Evolutionary conservation across 2,113 vertebrate genomes (phyloP).

Genomic region (Melanotaenia duboulayi): DNA sequence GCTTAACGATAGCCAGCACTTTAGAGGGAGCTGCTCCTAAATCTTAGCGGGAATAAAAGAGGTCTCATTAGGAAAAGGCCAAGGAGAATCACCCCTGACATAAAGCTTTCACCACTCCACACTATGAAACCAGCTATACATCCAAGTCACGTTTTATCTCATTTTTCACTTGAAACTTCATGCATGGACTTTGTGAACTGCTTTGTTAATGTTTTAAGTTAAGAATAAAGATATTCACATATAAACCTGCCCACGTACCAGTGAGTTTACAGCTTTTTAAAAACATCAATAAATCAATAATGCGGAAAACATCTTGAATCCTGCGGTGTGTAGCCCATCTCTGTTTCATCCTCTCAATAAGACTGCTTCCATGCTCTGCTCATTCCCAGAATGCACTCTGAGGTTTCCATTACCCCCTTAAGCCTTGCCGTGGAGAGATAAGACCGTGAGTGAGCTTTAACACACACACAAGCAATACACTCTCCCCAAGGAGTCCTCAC

Average conservation of each 20-base stretch:
- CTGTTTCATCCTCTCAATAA: slow-evolving; percentile 1
- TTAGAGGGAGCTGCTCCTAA: slow-evolving; percentile 6
- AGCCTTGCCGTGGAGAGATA: slow-evolving; percentile 62
- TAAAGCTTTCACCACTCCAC: slow-evolving; percentile 22
- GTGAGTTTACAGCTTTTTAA: neutral
- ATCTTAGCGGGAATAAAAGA: slow-evolving; percentile 7
- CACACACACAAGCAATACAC: slow-evolving; percentile 31
- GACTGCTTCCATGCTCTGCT: slow-evolving; percentile 9
- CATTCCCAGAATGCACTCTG: slow-evolving; percentile 55
- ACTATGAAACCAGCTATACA: neutral
- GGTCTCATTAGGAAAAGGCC: slow-evolving; percentile 32
- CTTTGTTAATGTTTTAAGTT: too few species aligned
- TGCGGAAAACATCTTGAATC: neutral
- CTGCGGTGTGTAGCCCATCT: neutral
- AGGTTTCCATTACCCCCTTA: slow-evolving; percentile 71
- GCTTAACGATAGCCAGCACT: slow-evolving; percentile 7
- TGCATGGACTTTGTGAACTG: neutral
- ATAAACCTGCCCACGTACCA: too few species aligned
- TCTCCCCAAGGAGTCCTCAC: slow-evolving; percentile 42
- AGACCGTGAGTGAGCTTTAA: slow-evolving; percentile 41
- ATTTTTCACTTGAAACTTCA: slow-evolving; percentile 9
- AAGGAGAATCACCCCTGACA: slow-evolving; percentile 34
- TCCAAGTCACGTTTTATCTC: neutral
- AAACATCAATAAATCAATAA: neutral
- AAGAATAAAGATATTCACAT: too few species aligned